These are phyloP conservation scores for Larimichthys polyactis DNA, from an alignment of 2,113 vertebrate species.

Conservation along the genomic window DNA sequence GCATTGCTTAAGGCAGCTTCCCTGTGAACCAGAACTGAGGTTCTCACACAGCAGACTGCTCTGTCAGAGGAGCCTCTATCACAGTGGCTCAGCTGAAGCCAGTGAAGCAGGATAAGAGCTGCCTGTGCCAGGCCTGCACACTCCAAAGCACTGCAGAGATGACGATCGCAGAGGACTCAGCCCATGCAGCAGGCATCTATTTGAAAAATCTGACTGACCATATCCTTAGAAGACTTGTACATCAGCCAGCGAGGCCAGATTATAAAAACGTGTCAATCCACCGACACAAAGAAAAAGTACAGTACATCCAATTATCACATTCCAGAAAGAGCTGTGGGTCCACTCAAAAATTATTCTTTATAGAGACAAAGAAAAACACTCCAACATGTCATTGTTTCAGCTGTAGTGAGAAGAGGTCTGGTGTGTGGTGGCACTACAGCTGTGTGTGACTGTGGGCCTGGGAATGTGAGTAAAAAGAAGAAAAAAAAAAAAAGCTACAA, in stretches of 20 bases:
- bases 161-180: conserved; percentile 56
- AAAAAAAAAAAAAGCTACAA: conserved; percentile 44
- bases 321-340: conserved; percentile 26
- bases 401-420: conserved; percentile 54
- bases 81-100: conserved; percentile 73
- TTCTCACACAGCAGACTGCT: conserved; percentile 63
- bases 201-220: conserved; percentile 32
- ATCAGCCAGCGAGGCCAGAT: conserved; percentile 9
- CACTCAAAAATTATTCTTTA: conserved; percentile 37
- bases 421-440: conserved; percentile 55
- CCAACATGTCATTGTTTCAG: conserved; percentile 32
- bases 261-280: conserved; percentile 8
- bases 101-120: conserved; percentile 71
- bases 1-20: conserved; percentile 51
- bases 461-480: conserved; percentile 48
- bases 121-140: conserved; percentile 67
- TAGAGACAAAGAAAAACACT: conserved; percentile 29
- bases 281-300: conserved; percentile 2
- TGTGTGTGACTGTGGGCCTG: conserved; percentile 44
- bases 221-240: conserved; percentile 29
- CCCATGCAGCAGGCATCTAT: conserved; percentile 45
- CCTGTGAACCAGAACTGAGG: conserved; percentile 56
- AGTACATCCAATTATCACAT: conserved; percentile 31
- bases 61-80: conserved; percentile 52
- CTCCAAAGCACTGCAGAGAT: conserved; percentile 65